Evolutionary conservation across 2,888 invertebrate genomes (phyloP).

Genomic region (Drosophila aldrichi): DNA sequence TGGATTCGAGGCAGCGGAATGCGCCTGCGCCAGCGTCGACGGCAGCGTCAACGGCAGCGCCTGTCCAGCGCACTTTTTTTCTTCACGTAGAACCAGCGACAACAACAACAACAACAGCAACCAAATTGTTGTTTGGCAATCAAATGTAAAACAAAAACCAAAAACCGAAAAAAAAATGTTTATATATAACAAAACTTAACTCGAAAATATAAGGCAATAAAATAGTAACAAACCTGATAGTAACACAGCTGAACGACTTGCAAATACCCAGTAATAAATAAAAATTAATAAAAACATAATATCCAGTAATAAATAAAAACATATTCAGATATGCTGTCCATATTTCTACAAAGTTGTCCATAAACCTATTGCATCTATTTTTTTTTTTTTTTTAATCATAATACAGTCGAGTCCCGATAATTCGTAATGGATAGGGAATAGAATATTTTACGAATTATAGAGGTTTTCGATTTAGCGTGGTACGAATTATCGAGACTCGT

Average conservation of each 20-base stretch:
- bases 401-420: no score
- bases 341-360: no score
- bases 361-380: no score
- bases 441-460: no score
- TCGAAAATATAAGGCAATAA: constrained; percentile 25
- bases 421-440: no score
- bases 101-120: constrained; percentile 32
- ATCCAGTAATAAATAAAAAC: constrained; percentile 1
- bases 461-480: no score
- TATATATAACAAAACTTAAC: constrained; percentile 18
- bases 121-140: constrained; percentile 77
- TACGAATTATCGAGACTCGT: no score
- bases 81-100: constrained; percentile 55
- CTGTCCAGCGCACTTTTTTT: constrained; percentile 43
- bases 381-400: no score
- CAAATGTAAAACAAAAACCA: constrained; percentile 55
- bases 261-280: constrained; percentile 9
- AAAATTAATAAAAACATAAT: no score
- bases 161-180: constrained; percentile 9
- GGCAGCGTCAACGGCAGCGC: constrained; percentile 36
- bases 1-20: constrained; percentile 51
- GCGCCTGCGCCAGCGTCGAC: constrained; percentile 38
- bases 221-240: constrained; percentile 25
- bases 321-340: no score
- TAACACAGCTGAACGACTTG: background rate